Conservation (phyloP, 1,140 invertebrate genomes). For the Caenorhabditis tropicalis region DNA sequence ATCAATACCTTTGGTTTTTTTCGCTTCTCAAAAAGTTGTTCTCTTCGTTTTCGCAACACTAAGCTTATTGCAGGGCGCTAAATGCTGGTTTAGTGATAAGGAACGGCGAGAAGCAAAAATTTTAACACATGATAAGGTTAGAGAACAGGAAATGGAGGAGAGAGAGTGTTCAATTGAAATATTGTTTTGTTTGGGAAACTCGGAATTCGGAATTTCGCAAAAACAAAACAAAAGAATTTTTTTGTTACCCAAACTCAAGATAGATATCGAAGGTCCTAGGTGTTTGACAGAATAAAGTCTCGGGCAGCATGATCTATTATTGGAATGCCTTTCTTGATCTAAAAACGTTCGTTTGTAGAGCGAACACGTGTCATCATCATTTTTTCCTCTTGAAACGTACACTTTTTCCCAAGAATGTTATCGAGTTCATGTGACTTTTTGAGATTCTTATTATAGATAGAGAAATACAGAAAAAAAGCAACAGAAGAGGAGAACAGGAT, state of each 20-base stretch:
- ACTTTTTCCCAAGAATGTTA: neutral
- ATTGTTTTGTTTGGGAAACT: no score
- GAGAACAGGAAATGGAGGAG: neutral
- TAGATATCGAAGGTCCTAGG: no score
- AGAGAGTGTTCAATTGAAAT: neutral
- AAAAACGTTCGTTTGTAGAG: no score
- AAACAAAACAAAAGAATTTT: no score
- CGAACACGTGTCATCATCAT: neutral
- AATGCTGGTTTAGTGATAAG: neutral
- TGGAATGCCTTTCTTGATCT: no score
- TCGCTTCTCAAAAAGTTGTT: neutral
- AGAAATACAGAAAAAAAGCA: neutral
- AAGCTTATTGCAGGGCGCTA: neutral
- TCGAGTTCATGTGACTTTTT: constrained; percentile 6
- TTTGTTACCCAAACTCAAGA: no score
- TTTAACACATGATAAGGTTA: constrained; percentile 25
- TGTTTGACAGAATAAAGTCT: no score
- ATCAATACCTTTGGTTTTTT: neutral
- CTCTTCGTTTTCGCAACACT: neutral
- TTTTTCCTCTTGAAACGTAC: neutral
- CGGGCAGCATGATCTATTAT: no score
- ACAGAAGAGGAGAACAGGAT: neutral
- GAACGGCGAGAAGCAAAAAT: constrained; percentile 9
- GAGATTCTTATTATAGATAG: constrained; percentile 40
- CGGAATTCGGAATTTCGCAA: no score